phyloP scores from a whole-genome alignment of 2,888 invertebrate species.

The Euzetes globulus region DNA sequence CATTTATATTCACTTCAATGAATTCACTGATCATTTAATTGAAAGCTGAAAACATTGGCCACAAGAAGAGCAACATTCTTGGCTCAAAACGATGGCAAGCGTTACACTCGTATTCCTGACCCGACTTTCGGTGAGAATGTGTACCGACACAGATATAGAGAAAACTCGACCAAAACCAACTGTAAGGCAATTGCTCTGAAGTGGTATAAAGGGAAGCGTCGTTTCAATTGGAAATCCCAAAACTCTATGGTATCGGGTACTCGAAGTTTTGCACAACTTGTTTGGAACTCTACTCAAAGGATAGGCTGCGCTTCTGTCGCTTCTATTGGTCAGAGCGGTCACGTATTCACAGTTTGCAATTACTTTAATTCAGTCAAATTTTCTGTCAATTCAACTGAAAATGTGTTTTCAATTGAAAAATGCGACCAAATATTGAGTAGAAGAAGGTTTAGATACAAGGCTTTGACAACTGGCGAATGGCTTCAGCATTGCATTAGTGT shows the following conservation, averaged over 20 bases:
- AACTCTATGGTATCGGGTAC: not conserved
- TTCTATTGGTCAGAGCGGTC: not conserved
- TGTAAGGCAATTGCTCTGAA: not conserved
- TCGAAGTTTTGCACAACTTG: not conserved
- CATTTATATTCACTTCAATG: not conserved
- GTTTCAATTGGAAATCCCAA: not conserved
- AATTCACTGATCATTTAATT: not conserved
- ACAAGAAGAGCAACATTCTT: not conserved
- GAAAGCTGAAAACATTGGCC: not conserved
- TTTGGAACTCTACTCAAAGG: slow-evolving; percentile 14
- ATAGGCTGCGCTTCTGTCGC: slow-evolving; percentile 10
- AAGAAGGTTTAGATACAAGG: not conserved
- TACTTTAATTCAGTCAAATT: not conserved
- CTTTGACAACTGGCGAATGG: not conserved
- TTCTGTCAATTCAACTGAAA: not conserved
- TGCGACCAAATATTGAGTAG: not conserved
- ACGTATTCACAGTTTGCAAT: not conserved
- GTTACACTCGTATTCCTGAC: not conserved
- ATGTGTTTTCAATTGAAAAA: not conserved
- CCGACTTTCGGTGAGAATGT: slow-evolving; percentile 1
- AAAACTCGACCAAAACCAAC: not conserved
- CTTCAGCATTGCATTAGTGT: not conserved
- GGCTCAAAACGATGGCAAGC: not conserved
- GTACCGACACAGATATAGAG: not conserved
- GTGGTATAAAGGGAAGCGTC: not conserved